Percentiles rank a stretch among this genome's conserved stretches.
phyloP scores from a whole-genome alignment of 1,140 invertebrate species.

The Heliothis subflexa region DNA sequence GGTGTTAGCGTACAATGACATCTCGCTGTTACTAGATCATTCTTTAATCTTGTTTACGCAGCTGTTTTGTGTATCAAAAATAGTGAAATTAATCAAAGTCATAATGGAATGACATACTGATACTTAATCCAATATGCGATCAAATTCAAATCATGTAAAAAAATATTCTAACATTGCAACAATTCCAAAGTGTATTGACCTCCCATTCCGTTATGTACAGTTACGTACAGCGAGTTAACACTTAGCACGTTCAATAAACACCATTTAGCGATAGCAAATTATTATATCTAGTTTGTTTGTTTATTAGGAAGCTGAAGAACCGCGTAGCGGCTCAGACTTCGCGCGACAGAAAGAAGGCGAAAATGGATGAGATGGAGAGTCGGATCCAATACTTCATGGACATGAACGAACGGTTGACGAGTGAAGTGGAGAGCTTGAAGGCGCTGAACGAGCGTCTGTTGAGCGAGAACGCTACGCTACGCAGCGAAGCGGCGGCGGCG shows the following conservation, averaged over 20 bases:
- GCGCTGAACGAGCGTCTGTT: conserved; percentile 89
- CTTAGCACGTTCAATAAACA: conserved; percentile 28
- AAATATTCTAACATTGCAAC: not conserved
- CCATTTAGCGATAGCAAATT: conserved; percentile 13
- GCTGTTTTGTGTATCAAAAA: not conserved
- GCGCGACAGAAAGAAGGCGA: conserved; percentile 97
- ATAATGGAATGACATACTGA: not conserved
- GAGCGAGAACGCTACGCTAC: conserved; percentile 88
- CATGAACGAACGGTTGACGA: conserved; percentile 88
- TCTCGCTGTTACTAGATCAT: conserved; percentile 17
- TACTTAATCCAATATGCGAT: too few species aligned
- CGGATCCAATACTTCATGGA: conserved; percentile 89
- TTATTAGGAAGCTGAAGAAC: conserved; percentile 97
- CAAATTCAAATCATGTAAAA: not conserved
- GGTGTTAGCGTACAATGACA: not conserved
- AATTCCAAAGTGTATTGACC: conserved; percentile 36
- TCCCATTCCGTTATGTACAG: conserved; percentile 47
- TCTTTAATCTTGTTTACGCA: conserved; percentile 12
- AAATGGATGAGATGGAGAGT: conserved; percentile 95
- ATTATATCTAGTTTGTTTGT: conserved; percentile 52
- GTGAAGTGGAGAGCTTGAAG: conserved; percentile 89
- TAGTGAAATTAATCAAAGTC: not conserved
- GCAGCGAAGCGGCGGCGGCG: conserved; percentile 85
- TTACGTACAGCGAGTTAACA: conserved; percentile 43
- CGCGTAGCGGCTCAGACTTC: conserved; percentile 99